Evolutionary conservation across 2,888 invertebrate species (phyloP), one percentile per base, ranked within the genome.

Genomic region (Dicyrtomina minuta): DNA sequence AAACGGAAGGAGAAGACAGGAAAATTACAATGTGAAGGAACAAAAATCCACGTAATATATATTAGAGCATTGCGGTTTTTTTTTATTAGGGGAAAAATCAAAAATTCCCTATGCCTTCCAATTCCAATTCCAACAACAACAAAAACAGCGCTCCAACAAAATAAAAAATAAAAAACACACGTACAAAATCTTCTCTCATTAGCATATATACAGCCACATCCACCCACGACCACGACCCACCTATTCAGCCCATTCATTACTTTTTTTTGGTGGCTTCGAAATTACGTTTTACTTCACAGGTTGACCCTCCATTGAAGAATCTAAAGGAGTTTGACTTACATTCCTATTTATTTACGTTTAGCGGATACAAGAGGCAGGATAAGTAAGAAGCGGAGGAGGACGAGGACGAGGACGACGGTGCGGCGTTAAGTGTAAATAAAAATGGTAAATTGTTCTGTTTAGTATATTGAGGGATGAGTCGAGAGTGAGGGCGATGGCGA

Each of bases 1-100:
- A 74, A 64, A 59, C 70, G 74, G 74, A 74, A 73, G 66, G 41
- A 56, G 68, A 70, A 68, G 15, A 70, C 58, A 72, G 44, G 41
- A 69, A 68, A 65, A 69, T 72, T 66, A 58, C 26, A 20, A 55
- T 27, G 61, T 58, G 59, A 59, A 24, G n/a, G n/a, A n/a, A n/a
- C n/a, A n/a, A 59, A 2, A 61, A 61, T 24, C 12, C n/a, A 53
- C 53, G 22, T n/a, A n/a, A 24, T 22, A 58, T 8, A 53, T 17
- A 53, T 64, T 62, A 17, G 12, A 49, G 27, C 24, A 33, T 64
- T 64, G 51, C 64, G 64, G 64, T 64, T 64, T 64, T 51, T 51
- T 51, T 53, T 12, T 26, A 15, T 5, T 55, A 12, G 6, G 8
- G n/a, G 27, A 27, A 33, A 24, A 33, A 8, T 33, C 33, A 33